Conservation (phyloP, 2,797 vertebrate genomes). For the Chaunax sp. region DNA sequence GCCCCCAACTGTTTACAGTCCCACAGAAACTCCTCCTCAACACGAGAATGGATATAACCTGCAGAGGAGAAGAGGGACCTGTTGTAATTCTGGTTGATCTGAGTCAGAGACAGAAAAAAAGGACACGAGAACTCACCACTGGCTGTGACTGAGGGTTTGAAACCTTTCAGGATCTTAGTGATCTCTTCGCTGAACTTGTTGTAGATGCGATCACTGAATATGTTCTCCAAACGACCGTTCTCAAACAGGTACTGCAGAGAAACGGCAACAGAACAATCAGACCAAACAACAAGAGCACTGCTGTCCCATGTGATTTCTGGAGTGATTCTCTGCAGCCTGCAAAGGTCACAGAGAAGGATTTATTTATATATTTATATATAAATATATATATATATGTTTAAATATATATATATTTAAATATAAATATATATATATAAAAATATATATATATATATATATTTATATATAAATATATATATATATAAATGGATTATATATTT, state of each 20-base stretch:
- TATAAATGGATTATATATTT: too few relatives aligned
- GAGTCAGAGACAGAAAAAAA: neutral
- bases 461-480: too few relatives aligned
- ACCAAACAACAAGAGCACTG: too few relatives aligned
- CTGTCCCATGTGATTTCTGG: too few relatives aligned
- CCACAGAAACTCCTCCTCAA: conserved; percentile 97
- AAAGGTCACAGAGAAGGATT: too few relatives aligned
- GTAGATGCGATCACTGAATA: conserved; percentile 94
- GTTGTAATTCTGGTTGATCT: too few relatives aligned
- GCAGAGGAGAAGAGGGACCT: neutral
- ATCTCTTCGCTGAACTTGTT: conserved; percentile 89
- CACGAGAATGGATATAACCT: conserved; percentile 92
- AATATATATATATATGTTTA: too few relatives aligned
- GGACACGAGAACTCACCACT: conserved; percentile 82
- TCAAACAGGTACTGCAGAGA: conserved; percentile 90
- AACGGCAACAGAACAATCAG: neutral
- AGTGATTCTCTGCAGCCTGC: too few relatives aligned
- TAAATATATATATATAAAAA: too few relatives aligned
- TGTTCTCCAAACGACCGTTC: conserved; percentile 95
- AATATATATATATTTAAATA: too few relatives aligned
- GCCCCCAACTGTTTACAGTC: conserved; percentile 96
- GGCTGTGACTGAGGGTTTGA: conserved; percentile 88
- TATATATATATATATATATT: too few relatives aligned
- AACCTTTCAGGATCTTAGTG: conserved; percentile 89
- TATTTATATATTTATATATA: too few relatives aligned